Evolutionary conservation across 2,113 vertebrate genomes (phyloP).

Genomic region (Plotosus lineatus): DNA sequence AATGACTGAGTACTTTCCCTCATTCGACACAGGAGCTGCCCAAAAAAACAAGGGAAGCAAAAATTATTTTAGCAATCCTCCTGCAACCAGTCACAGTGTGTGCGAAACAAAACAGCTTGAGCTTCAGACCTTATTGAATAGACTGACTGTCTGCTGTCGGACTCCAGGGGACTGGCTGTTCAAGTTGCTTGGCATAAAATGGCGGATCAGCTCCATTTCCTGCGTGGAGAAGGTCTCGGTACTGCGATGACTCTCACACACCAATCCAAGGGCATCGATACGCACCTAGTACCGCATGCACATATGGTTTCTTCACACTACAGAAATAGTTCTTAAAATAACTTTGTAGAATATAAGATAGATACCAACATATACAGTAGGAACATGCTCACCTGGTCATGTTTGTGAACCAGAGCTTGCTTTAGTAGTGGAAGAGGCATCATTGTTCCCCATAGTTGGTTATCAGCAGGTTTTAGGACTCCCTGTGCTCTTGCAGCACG

Average conservation of each 20-base stretch:
- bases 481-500: constrained; percentile 88
- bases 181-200: constrained; percentile 85
- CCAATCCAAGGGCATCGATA: constrained; percentile 89
- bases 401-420: constrained; percentile 87
- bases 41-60: background rate
- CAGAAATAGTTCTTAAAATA: background rate
- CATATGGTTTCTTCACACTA: background rate
- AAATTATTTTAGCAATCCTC: background rate
- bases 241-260: constrained; percentile 91
- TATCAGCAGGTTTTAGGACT: constrained; percentile 72
- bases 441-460: constrained; percentile 75
- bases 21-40: constrained; percentile 85
- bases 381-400: constrained; percentile 87
- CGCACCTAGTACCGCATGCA: constrained; percentile 75
- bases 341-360: background rate
- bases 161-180: constrained; percentile 86
- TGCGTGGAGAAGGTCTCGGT: constrained; percentile 82
- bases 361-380: background rate
- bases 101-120: background rate
- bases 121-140: constrained; percentile 86
- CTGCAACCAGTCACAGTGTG: background rate
- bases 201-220: constrained; percentile 83
- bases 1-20: constrained; percentile 86
- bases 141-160: constrained; percentile 84
- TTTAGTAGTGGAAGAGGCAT: constrained; percentile 77